phyloP scores from a whole-genome alignment of 2,113 vertebrate genomes.

The Ivindomyrus marchei region DNA sequence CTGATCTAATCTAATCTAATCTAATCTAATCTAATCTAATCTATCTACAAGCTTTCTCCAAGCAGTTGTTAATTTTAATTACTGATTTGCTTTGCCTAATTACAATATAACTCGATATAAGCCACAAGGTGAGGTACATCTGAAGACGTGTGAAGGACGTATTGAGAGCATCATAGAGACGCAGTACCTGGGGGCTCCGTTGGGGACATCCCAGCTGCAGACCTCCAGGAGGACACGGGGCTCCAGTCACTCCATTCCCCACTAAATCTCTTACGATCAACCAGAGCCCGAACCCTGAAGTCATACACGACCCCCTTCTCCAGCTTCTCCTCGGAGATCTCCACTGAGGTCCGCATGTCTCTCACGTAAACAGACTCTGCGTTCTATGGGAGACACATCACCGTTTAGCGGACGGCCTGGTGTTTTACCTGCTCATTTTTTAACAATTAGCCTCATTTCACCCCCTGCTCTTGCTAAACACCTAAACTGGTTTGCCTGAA shows the following conservation, averaged over 20 bases:
- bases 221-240: conserved; percentile 8
- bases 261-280: neutral
- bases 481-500: neutral
- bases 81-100: neutral
- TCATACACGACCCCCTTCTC: neutral
- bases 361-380: neutral
- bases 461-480: neutral
- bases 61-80: neutral
- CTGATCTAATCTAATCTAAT: neutral
- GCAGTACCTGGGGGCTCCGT: neutral
- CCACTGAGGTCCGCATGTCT: neutral
- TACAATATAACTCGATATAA: neutral
- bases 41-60: neutral
- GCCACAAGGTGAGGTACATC: neutral
- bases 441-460: neutral
- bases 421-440: neutral
- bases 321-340: neutral
- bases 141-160: neutral
- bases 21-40: neutral
- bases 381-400: neutral
- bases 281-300: conserved; percentile 3
- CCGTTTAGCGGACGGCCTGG: neutral
- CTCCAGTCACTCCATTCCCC: conserved; percentile 22
- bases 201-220: neutral
- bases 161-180: neutral